Conservation (phyloP, 35 echinoderm and acorn worm species). For the Lytechinus variegatus region DNA sequence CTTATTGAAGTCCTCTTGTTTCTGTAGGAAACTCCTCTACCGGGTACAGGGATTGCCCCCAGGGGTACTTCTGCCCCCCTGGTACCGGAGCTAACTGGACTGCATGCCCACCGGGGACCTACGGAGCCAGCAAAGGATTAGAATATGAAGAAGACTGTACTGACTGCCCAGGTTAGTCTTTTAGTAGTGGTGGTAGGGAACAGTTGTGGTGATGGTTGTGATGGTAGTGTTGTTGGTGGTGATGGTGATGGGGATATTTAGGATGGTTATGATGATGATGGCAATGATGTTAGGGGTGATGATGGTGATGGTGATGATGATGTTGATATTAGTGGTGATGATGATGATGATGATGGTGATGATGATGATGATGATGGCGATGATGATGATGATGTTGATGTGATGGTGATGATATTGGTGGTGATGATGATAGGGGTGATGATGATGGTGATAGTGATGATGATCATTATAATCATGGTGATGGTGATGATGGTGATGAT, state of each 20-base stretch:
- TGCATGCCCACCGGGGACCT: constrained; percentile 91
- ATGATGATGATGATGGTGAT: background rate
- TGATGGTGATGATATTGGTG: no score
- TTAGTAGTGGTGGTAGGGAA: background rate
- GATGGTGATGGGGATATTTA: background rate
- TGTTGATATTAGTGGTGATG: background rate
- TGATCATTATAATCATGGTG: no score
- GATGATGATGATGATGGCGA: background rate
- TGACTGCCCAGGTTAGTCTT: constrained; percentile 80
- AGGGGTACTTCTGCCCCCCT: constrained; percentile 85
- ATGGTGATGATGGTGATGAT: no score
- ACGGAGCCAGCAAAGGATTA: constrained; percentile 74
- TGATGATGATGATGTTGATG: background rate
- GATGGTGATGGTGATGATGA: constrained; percentile 23
- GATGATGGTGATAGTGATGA: no score
- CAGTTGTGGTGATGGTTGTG: background rate
- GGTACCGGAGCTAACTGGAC: constrained; percentile 98
- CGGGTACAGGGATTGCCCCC: constrained; percentile 77
- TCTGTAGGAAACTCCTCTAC: constrained; percentile 80
- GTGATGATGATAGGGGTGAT: no score
- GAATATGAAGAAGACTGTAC: constrained; percentile 83
- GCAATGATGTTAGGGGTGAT: background rate
- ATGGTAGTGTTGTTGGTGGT: background rate
- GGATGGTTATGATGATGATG: background rate
- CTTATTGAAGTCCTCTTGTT: background rate